Evolutionary conservation across 2,113 vertebrate species (phyloP).

Genomic region (Peucedramus taeniatus): DNA sequence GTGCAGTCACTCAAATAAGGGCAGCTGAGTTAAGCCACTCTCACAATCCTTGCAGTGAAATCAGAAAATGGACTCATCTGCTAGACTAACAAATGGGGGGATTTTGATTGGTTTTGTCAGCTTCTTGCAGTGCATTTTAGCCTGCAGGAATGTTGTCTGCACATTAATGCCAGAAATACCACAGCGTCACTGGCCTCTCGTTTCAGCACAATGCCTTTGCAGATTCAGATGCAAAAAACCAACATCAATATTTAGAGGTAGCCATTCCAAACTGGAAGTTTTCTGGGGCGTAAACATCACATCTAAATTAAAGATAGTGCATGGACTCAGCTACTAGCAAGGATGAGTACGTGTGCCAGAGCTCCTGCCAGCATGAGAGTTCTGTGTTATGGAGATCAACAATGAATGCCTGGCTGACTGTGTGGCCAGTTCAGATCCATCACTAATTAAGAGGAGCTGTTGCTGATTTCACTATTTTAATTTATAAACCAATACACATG

Average conservation of each 20-base stretch:
- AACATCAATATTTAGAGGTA: conserved; percentile 48
- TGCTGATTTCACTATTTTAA: background rate
- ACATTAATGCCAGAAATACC: conserved; percentile 34
- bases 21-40: background rate
- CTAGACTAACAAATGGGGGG: background rate
- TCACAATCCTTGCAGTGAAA: background rate
- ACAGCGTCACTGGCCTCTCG: background rate
- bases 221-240: conserved; percentile 9
- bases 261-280: background rate
- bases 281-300: conserved; percentile 3
- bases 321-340: background rate
- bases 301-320: conserved; percentile 36
- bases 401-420: background rate
- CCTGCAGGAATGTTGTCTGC: conserved; percentile 23
- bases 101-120: conserved; percentile 53
- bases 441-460: background rate
- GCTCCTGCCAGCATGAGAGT: background rate
- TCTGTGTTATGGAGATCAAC: background rate
- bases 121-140: conserved; percentile 21
- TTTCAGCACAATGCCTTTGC: background rate
- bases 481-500: background rate
- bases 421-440: background rate
- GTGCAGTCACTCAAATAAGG: background rate
- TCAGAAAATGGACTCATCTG: conserved; percentile 5
- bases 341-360: background rate